These are phyloP conservation scores for Myotis brandtii DNA, from an alignment of 2,113 vertebrate species.

Conservation along the genomic window DNA sequence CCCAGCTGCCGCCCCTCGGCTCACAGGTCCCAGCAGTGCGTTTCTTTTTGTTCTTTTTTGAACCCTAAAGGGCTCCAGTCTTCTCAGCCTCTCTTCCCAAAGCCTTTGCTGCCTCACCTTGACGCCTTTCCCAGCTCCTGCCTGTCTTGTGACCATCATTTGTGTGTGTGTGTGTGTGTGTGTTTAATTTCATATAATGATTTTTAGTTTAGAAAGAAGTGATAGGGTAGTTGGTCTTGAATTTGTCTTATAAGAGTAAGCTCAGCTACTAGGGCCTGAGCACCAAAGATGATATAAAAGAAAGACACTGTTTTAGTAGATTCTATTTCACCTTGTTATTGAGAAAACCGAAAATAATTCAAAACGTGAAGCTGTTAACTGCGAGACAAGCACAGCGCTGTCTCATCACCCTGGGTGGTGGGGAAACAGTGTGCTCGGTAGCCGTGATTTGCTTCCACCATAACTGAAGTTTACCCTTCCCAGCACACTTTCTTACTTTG, in stretches of 20 bases:
- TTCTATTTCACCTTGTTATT: neutral
- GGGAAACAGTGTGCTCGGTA: neutral
- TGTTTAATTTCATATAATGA: neutral
- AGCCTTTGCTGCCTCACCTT: neutral
- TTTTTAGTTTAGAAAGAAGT: constrained; percentile 42
- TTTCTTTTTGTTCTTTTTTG: neutral
- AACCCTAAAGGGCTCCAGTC: neutral
- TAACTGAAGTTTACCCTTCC: neutral
- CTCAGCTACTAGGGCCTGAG: neutral
- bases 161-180: neutral
- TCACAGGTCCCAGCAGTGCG: neutral
- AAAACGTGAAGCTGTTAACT: neutral
- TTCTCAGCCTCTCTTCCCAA: neutral
- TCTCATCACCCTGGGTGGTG: neutral
- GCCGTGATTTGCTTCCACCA: neutral
- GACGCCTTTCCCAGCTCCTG: neutral
- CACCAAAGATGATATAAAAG: neutral
- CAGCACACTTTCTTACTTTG: neutral
- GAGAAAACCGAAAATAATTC: constrained; percentile 18
- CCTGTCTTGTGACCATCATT: neutral
- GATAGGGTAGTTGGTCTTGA: neutral
- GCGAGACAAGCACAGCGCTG: neutral
- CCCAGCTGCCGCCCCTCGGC: neutral
- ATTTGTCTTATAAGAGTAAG: neutral
- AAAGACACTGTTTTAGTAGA: neutral